Evolutionary conservation across 2,888 invertebrate genomes (phyloP), one percentile per base, ranked within the genome.

Genomic region (Belgica antarctica): DNA sequence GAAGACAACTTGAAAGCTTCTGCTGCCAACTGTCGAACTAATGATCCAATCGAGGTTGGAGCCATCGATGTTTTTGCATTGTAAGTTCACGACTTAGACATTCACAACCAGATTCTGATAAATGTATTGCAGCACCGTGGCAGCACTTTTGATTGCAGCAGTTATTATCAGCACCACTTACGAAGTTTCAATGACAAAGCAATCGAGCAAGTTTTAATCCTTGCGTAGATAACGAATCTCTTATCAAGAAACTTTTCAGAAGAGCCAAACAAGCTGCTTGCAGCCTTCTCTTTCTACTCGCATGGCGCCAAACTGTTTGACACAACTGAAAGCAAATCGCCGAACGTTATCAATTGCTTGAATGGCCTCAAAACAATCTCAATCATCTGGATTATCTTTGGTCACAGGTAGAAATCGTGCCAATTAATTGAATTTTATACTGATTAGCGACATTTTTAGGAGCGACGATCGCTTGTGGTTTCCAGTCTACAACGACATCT

Each of bases 261-360:
- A 2, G 75, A 73, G 2, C 75, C 75, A 0, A 52, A 57, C 22
- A 57, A 68, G 15, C 71, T 78, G 1, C 74, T 74, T 19, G n/a
- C 76, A 17, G 75, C 79, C 7, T 82, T 82, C 73, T 82, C 82
- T 1, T 76, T 80, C 7, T 75, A 79, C 15, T 76, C 79, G 7
- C 82, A 82, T 75, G 78, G 79, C 1, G 77, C 77, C 34, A 81
- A 79, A n/a, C 15, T 41, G 41, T 41, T 41, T n/a, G n/a, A n/a
- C n/a, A 41, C 41, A n/a, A 5, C 15, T 41, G 41, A 41, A 41
- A 10, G n/a, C 5, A 41, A 41, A 2, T 10, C 74, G 61, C 76
- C 77, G 4, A 78, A n/a, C n/a, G n/a, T n/a, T n/a, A n/a, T n/a
- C n/a, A n/a, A n/a, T n/a, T n/a, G n/a, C n/a, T n/a, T n/a, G n/a